Conservation (phyloP, 2,113 vertebrate genomes). For the Pelvicachromis taeniatus region DNA sequence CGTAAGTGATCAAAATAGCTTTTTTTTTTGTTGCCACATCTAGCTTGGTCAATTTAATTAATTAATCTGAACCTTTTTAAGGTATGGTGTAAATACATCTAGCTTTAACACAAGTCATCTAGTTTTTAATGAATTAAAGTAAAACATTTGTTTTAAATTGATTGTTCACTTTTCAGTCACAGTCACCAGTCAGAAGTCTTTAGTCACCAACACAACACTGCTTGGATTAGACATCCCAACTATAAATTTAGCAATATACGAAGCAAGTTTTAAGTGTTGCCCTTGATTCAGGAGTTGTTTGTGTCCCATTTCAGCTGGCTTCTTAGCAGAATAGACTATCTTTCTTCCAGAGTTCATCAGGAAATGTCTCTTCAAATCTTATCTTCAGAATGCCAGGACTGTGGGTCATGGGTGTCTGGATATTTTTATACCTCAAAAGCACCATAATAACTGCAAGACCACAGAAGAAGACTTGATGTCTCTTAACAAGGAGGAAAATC, state of each 20-base stretch:
- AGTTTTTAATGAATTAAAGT: background rate
- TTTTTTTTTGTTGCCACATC: background rate
- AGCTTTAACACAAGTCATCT: background rate
- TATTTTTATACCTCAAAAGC: slow-evolving; percentile 22
- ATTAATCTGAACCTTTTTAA: background rate
- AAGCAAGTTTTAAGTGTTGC: background rate
- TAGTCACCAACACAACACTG: background rate
- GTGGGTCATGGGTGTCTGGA: background rate
- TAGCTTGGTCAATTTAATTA: background rate
- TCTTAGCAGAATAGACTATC: background rate
- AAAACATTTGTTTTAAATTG: background rate
- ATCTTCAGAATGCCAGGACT: background rate
- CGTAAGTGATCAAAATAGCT: background rate
- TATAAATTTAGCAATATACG: background rate
- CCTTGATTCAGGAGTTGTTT: background rate
- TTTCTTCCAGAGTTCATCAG: background rate
- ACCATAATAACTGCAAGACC: background rate
- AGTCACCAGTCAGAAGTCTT: background rate
- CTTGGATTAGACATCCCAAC: background rate
- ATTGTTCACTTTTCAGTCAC: background rate
- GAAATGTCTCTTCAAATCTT: background rate
- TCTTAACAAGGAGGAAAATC: background rate
- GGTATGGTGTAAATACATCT: background rate
- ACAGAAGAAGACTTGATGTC: background rate
- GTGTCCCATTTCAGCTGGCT: background rate